Evolutionary conservation across 2,888 invertebrate species (phyloP), one percentile per base, ranked within the genome.

Genomic region (Epiperipatus broadwayi): DNA sequence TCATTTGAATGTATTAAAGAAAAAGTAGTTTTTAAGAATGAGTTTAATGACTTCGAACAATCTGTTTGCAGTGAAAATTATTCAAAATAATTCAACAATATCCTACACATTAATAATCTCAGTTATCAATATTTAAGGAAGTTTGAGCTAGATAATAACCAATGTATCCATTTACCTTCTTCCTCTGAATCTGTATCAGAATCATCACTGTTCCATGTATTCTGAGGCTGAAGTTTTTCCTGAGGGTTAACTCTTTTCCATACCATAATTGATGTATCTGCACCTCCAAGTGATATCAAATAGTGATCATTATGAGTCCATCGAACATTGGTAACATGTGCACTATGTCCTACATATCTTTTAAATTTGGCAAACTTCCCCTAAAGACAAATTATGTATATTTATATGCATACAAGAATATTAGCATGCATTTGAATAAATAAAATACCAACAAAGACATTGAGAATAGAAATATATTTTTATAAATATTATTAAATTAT

Each of bases 231-330:
- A 33, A 20, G 18, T 10, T 21, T 18, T n/a, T 21, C 27, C 37
- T 41, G 37, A n/a, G n/a, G n/a, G n/a, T n/a, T n/a, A n/a, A n/a
- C n/a, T n/a, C n/a, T n/a, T n/a, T n/a, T n/a, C 62, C 63, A 63
- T 22, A 63, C 53, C 50, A 63, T 51, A 18, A 61, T 47, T 1
- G 60, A 49, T 10, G 58, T 59, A 48, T 63, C 63, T 21, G 56
- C 57, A 3, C 61, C 61, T 14, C 62, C 62, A 1, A 52, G 49
- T 0, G 60, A 57, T 35, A 61, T 48, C 42, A 63, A 47, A 36
- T 51, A 48, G 34, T 47, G 46, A 42, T 33, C 47, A 35, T 47
- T 43, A 15, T 25, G 27, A n/a, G 41, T 29, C 48, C 48, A 50
- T 20, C 39, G 35, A 1, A 48, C 48, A 22, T 47, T 46, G 21